These are phyloP conservation scores for Alectura lathami DNA, from an alignment of 2,113 vertebrate species.

Conservation along the genomic window DNA sequence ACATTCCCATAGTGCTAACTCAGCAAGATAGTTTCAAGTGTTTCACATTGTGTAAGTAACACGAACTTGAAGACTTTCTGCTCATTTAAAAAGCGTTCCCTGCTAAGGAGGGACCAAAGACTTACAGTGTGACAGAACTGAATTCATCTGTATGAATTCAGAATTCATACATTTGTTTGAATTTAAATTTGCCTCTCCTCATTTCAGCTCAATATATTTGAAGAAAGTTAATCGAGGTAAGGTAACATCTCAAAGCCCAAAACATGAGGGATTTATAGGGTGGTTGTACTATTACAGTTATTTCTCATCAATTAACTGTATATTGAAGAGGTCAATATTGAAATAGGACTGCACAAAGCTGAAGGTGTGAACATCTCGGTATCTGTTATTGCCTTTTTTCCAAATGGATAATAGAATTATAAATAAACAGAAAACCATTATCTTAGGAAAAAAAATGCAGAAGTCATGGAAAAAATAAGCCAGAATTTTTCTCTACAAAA, in stretches of 20 bases:
- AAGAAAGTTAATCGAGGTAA: background rate
- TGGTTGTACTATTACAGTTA: background rate
- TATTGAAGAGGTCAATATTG: background rate
- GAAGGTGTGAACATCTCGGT: background rate
- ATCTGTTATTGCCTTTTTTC: background rate
- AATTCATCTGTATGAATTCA: too few relatives aligned
- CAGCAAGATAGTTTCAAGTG: background rate
- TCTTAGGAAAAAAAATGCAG: background rate
- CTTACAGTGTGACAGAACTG: too few relatives aligned
- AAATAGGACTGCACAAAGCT: background rate
- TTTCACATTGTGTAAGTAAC: background rate
- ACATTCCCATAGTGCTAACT: background rate
- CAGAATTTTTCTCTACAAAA: background rate
- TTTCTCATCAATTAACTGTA: background rate
- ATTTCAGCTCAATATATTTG: background rate
- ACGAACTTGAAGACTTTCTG: background rate
- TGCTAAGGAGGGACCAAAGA: background rate
- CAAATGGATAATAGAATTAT: background rate
- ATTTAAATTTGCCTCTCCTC: background rate
- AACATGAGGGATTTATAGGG: background rate
- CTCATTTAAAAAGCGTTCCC: too few relatives aligned
- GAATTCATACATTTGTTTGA: background rate
- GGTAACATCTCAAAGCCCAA: background rate
- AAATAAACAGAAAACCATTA: background rate
- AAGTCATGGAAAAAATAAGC: background rate